Base-by-base conservation (phyloP, 2,113 vertebrate genomes). In the Pongo pygmaeus region DNA sequence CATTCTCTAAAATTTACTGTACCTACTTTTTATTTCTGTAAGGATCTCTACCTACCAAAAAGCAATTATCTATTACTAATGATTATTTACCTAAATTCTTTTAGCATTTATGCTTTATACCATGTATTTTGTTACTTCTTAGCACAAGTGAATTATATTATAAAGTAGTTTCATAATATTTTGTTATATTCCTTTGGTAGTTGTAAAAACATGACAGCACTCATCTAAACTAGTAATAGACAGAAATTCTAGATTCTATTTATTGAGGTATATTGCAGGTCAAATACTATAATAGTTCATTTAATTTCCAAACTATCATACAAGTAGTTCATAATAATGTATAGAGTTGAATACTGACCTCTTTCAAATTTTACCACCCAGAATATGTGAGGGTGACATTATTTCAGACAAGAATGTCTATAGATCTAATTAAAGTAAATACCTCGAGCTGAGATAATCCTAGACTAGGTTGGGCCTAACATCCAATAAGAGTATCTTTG, bases 181-280 rank as follows among this genome's bases (percentile, higher is more conserved):
- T 74, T 80, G 23, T 67, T 69, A 50, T 30, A 32, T 94, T 48
- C 13, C 43, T 93, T 61, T 86, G 75, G 81, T 14, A 81, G 23
- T n/a, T 38, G 6, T 81, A 86, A 23, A 25, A 70, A 59, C 61
- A 59, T 40, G 25, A 23, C 9, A 55, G 6, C 3, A 61, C 9
- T 69, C 25, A 87, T 61, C 38, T 79, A 32, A 90, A 30, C 14
- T 20, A 70, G 7, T 22, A 11, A 84, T 32, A 70, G 75, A 38
- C 16, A 94, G 4, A 81, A 80, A 89, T 52, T 85, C 89, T 5
- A 61, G 5, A 27, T 59, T 70, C 1, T 17, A 69, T 61, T 69
- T 69, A 50, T 52, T 91, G 40, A 84, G 22, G 3, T 75, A 25
- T 67, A 55, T 22, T 38, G 1, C 8, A n/a, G 79, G 27, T 5